These are phyloP conservation scores for Trachelus stipa DNA, from an alignment of 2,888 invertebrate genomes.

Conservation along the genomic window DNA sequence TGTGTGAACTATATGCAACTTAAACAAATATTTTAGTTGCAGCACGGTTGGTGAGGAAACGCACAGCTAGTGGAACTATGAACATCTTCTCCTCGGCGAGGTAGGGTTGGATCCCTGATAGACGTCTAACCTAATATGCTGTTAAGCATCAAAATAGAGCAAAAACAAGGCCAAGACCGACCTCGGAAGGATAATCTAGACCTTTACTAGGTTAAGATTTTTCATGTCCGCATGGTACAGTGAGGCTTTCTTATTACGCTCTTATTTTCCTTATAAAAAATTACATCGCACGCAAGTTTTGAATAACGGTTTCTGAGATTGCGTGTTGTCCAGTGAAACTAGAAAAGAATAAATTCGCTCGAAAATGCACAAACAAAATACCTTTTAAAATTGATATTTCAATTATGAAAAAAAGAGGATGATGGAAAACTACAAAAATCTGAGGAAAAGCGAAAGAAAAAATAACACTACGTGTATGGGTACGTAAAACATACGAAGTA, in stretches of 20 bases:
- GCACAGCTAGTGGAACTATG: slow-evolving; percentile 79
- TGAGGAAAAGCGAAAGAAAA: not conserved
- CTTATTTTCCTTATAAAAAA: not conserved
- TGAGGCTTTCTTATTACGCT: not conserved
- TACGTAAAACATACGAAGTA: not conserved
- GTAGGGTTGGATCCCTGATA: slow-evolving; percentile 69
- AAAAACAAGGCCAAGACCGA: slow-evolving; percentile 17
- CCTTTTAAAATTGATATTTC: not conserved
- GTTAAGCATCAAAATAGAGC: slow-evolving; percentile 24
- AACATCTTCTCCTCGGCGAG: slow-evolving; percentile 80
- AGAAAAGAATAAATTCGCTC: not conserved
- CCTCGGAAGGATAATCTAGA: slow-evolving; percentile 13
- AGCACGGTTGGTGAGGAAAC: slow-evolving; percentile 77
- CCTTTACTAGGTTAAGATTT: not conserved
- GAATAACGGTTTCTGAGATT: not conserved
- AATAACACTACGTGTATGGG: not conserved
- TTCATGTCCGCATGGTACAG: not conserved
- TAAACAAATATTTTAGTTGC: slow-evolving; percentile 72
- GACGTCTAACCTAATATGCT: slow-evolving; percentile 46
- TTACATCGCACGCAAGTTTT: not conserved
- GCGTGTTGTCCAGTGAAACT: not conserved
- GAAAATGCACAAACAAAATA: not conserved
- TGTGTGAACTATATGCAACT: not conserved
- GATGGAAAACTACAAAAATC: not conserved
- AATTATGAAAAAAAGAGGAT: not conserved